Evolutionary conservation across 2,113 vertebrate genomes (phyloP).

Genomic region (Toxostoma redivivum): DNA sequence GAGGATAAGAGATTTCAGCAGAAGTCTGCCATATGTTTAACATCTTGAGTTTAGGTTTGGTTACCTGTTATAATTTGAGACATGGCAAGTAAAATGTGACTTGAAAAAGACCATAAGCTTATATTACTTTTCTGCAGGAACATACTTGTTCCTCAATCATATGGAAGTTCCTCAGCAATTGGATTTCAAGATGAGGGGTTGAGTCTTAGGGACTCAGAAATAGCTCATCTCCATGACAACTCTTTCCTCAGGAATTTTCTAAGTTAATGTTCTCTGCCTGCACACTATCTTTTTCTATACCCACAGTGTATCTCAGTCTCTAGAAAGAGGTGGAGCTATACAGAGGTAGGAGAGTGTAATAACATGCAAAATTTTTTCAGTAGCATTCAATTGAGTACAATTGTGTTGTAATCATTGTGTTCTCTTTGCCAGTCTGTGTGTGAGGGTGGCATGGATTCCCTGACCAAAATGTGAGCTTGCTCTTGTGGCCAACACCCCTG

Average conservation of each 20-base stretch:
- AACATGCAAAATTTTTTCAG: neutral
- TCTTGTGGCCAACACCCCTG: neutral
- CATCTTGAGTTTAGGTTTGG: rapidly evolving
- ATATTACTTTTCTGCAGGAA: neutral
- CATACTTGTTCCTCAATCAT: neutral
- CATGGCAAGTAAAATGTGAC: neutral
- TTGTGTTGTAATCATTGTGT: neutral
- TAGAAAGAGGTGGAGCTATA: neutral
- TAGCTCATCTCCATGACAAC: neutral
- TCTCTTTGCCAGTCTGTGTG: neutral
- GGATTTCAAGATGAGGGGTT: neutral
- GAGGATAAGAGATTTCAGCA: neutral
- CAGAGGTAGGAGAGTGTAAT: neutral
- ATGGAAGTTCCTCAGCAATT: neutral
- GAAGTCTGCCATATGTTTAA: neutral
- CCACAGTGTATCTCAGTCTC: neutral
- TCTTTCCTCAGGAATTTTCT: neutral
- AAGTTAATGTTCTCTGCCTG: neutral
- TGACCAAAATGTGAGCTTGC: neutral
- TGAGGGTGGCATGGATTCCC: neutral
- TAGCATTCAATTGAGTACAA: neutral
- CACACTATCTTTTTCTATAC: neutral
- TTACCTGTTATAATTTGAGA: neutral
- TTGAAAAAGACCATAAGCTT: neutral
- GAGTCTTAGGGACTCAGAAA: neutral